Percentiles rank a stretch among this genome's conserved stretches.
Conservation (phyloP, 2,888 invertebrate genomes). For the Chrysomela aeneicollis region DNA sequence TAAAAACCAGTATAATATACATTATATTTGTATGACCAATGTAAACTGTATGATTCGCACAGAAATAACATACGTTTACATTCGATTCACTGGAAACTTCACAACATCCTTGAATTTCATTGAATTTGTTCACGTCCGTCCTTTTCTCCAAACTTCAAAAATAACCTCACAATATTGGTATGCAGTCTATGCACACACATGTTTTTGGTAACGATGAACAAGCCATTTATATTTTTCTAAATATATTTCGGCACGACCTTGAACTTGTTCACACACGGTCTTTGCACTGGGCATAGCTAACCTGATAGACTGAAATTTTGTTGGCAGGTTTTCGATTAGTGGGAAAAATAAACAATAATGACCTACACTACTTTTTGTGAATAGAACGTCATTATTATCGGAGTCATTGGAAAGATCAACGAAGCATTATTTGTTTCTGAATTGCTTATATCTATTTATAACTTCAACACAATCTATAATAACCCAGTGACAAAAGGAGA, state of each 20-base stretch:
- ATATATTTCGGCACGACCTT: constrained; percentile 41
- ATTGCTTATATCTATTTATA: no score
- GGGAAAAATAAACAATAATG: neutral
- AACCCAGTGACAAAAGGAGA: no score
- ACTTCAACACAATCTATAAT: no score
- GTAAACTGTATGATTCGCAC: no score
- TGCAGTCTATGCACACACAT: constrained; percentile 13
- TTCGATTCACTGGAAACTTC: no score
- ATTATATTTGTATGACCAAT: no score
- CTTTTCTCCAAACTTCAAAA: constrained; percentile 15
- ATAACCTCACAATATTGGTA: constrained; percentile 22
- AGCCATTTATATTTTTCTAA: constrained; percentile 32
- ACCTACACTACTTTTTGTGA: neutral
- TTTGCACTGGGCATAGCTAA: neutral
- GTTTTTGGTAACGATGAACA: constrained; percentile 21
- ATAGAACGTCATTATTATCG: neutral
- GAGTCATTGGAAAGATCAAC: no score
- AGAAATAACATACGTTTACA: no score
- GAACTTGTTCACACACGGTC: constrained; percentile 35
- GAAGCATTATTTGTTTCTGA: no score
- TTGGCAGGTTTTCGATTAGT: neutral
- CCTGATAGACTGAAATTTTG: neutral
- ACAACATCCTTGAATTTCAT: neutral
- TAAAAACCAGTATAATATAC: no score
- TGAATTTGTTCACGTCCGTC: constrained; percentile 9